A percentile compares a stretch with the other conserved stretches of the same genome.
These are phyloP conservation scores for Bathybates hornii DNA, from an alignment of 2,113 vertebrate species.

Conservation along the genomic window DNA sequence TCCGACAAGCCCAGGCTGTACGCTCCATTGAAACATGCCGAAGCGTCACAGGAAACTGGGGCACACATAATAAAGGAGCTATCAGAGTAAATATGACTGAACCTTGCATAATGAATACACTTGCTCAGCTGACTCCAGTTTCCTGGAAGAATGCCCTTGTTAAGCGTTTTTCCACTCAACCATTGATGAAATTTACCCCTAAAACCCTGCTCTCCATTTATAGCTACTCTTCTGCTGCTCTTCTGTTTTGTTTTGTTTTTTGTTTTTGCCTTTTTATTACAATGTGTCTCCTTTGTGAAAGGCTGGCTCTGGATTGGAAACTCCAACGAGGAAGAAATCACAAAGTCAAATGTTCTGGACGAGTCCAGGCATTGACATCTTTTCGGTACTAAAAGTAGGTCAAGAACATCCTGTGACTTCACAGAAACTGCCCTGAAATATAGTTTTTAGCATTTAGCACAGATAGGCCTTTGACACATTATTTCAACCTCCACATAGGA, in stretches of 20 bases:
- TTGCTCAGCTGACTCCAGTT: neutral
- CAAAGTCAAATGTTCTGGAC: neutral
- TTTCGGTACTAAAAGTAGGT: neutral
- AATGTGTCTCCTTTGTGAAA: neutral
- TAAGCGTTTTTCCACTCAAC: neutral
- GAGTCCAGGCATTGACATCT: neutral
- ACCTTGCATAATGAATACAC: slow-evolving; percentile 1
- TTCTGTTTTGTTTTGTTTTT: neutral
- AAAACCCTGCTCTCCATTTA: neutral
- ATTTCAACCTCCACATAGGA: neutral
- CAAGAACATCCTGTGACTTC: neutral
- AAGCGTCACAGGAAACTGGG: neutral
- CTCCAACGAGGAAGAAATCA: neutral
- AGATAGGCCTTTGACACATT: neutral
- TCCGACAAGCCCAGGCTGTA: neutral
- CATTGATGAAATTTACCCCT: slow-evolving; percentile 5
- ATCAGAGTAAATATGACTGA: neutral
- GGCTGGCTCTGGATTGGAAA: neutral
- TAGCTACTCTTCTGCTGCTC: neutral
- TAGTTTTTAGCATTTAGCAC: neutral
- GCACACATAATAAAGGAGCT: neutral
- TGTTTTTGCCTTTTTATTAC: neutral
- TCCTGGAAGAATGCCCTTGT: slow-evolving; percentile 2
- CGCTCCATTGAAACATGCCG: neutral
- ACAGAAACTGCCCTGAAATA: neutral